phyloP scores from a whole-genome alignment of 2,113 vertebrate genomes.

The Oreocharis arfaki region DNA sequence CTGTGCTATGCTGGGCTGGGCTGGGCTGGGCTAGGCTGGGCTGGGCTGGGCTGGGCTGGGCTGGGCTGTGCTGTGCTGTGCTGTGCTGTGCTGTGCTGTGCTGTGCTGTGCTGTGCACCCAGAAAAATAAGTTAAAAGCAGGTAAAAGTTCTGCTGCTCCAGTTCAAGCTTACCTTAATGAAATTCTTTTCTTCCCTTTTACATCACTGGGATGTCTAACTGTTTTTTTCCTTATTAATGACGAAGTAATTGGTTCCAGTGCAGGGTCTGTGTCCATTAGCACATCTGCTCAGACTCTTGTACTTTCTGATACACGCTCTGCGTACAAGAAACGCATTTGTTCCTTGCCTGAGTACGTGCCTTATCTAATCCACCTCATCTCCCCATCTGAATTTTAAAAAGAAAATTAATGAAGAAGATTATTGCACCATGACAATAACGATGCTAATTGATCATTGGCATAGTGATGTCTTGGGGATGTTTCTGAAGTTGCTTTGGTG shows the following conservation, averaged over 20 bases:
- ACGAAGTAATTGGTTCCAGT: neutral
- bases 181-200: neutral
- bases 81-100: neutral
- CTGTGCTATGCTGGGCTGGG: fast-evolving
- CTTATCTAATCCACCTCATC: neutral
- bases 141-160: neutral
- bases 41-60: neutral
- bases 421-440: neutral
- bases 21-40: neutral
- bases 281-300: neutral
- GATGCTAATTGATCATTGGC: neutral
- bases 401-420: neutral
- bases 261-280: neutral
- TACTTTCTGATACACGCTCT: neutral
- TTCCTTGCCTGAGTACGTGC: neutral
- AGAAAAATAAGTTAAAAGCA: neutral
- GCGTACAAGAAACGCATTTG: fast-evolving
- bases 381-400: neutral
- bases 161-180: fast-evolving
- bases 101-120: neutral
- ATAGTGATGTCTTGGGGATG: neutral
- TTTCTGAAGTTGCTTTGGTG: neutral
- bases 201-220: neutral
- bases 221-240: neutral
- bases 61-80: neutral